A percentile compares a stretch with the other conserved stretches of the same genome.
Conservation (phyloP, 2,113 vertebrate genomes). For the Dicerorhinus sumatrensis region DNA sequence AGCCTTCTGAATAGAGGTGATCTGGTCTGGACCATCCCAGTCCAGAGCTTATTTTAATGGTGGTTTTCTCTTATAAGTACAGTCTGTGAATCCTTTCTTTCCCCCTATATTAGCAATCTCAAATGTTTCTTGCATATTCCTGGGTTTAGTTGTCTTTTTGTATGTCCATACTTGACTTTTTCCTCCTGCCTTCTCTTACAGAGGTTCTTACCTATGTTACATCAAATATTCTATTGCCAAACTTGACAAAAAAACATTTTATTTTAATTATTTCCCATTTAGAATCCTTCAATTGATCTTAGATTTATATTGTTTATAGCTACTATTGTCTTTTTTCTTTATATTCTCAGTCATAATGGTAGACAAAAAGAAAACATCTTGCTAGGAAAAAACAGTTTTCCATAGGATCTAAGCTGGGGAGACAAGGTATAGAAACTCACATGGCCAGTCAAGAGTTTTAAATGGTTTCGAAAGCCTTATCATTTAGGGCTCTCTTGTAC, state of each 20-base stretch:
- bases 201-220: slow-evolving; percentile 31
- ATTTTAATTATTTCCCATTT: slow-evolving; percentile 29
- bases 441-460: slow-evolving; percentile 23
- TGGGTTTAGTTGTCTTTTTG: slow-evolving; percentile 49
- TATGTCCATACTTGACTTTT: not conserved
- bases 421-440: not conserved
- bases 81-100: not conserved
- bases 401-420: not conserved
- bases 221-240: not conserved
- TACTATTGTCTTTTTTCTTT: not conserved
- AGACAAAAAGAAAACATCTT: slow-evolving; percentile 50
- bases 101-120: not conserved
- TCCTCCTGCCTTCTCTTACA: not conserved
- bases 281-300: not conserved
- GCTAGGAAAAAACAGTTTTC: slow-evolving; percentile 14
- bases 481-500: slow-evolving; percentile 1
- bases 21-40: not conserved
- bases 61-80: not conserved
- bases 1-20: not conserved
- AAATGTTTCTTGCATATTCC: not conserved
- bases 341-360: not conserved
- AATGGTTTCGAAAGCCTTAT: slow-evolving; percentile 46
- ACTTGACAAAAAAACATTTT: not conserved
- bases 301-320: not conserved
- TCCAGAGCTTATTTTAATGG: not conserved